Evolutionary conservation across 1,140 invertebrate genomes (phyloP), one percentile per base, ranked within the genome.

Genomic region (Hydropsyche tenuis): DNA sequence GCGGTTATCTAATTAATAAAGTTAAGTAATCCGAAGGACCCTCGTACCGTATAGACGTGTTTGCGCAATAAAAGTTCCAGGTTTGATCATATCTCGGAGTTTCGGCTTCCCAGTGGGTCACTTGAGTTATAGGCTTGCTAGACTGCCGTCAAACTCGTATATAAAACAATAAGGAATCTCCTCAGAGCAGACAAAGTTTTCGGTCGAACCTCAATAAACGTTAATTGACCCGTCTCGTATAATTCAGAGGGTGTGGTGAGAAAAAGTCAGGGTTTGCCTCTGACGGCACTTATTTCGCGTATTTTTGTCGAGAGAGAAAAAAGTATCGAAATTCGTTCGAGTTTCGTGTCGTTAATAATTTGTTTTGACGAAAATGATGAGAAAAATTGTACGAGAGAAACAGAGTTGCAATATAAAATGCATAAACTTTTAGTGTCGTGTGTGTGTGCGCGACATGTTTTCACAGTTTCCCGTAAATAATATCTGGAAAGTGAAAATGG

Each of bases 81-180:
- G 4, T 37, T 9, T 37, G 30, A 37, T 37, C 30, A 53, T 53
- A 53, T 53, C 16, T 18, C 12, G 56, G 22, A 60, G 23, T 25
- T 27, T 60, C n/a, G 56, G 56, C 23, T 4, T 60, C 56, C 56
- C 56, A 1, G 3, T 27, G 56, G 56, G 56, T 23, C 23, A 12
- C 18, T 60, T 27, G 22, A 60, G 25, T 60, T 60, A 23, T 60
- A 27, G 22, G 22, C 7, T 16, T 20, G 22, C 11, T 25, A n/a
- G 23, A 53, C 18, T n/a, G 56, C 20, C 12, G 12, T 12, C 63
- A 65, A 43, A 65, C 23, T 63, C 30, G 30, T 18, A 43, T n/a
- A 16, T 65, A 65, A 65, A 65, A 65, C 63, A 65, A 65, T 65
- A 65, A 65, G 63, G 42, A 43, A 63, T 63, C 14, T 63, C 20